phyloP scores from a whole-genome alignment of 2,113 vertebrate genomes.

The Heptranchias perlo region DNA sequence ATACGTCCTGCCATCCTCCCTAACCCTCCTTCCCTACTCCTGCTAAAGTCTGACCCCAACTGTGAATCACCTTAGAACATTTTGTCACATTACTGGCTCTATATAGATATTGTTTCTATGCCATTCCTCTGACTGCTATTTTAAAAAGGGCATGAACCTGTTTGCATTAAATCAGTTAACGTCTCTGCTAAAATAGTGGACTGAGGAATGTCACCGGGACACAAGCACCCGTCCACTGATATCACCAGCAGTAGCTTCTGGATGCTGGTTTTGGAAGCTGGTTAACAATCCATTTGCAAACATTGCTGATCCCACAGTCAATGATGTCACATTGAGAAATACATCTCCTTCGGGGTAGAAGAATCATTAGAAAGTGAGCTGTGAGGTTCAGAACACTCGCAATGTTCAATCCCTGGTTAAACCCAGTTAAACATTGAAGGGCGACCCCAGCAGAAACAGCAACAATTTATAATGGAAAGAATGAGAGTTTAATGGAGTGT shows the following conservation, averaged over 20 bases:
- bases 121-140: not conserved
- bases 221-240: not conserved
- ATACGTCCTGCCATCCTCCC: not conserved
- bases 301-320: not conserved
- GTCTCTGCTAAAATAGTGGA: not conserved
- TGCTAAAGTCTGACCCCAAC: not conserved
- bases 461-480: not conserved
- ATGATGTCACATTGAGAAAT: not conserved
- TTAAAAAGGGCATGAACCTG: not conserved
- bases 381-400: not conserved
- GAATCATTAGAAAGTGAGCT: not conserved
- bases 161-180: not conserved
- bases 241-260: too few species aligned
- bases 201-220: not conserved
- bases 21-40: not conserved
- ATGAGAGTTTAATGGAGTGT: not conserved
- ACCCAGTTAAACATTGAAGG: not conserved
- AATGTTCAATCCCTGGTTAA: not conserved
- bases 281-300: too few species aligned
- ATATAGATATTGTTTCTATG: not conserved
- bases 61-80: too few species aligned
- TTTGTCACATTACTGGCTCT: not conserved
- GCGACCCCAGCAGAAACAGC: not conserved
- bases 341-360: not conserved
- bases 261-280: not conserved